Base-by-base conservation (phyloP, 2,113 vertebrate species). In the Neoarius graeffei region DNA sequence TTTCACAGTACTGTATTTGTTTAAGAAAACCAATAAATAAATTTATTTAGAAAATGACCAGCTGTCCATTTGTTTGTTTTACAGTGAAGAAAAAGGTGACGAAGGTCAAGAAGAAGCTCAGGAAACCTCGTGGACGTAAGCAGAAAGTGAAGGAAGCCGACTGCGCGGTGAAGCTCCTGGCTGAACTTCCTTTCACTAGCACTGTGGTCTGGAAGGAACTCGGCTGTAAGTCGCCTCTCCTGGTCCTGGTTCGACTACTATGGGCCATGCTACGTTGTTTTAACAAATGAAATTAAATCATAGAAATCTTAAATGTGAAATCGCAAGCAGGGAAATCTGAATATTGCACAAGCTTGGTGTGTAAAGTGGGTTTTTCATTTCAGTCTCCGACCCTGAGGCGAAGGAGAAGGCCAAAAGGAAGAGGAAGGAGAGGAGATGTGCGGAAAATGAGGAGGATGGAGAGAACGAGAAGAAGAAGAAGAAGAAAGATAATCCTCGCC, bases 401-500 rank as follows among this genome's bases (percentile, higher is more conserved):
- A 92, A 91, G 7, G 83, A 15, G 54, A 96, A 95, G 92, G 96
- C 96, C 48, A 98, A 96, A 91, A 94, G 94, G 80, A 96, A 97
- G 92, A 93, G 94, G 91, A 95, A 92, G 56, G 85, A 93, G 71
- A 84, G 79, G 11, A 91, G 88, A 20, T 90, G 60, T 87, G 93
- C 54, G 27, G 96, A 95, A 91, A 94, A 85, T 79, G 96, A 96
- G 89, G 96, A 97, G 73, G 93, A 91, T 23, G 90, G 54, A 76
- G 95, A 95, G 83, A 96, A 93, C 81, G 97, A 96, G 91, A 96
- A 92, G 74, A 95, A 94, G 85, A 97, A 96, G 87, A 97, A 95
- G n/a, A 13, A 57, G 88, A 93, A 92, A 50, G 94, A 94, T 71
- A 92, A 88, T 27, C 92, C 92, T 85, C 94, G 93, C 6, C 97